phyloP scores from a whole-genome alignment of 1,140 invertebrate genomes.

The Batillaria attramentaria region DNA sequence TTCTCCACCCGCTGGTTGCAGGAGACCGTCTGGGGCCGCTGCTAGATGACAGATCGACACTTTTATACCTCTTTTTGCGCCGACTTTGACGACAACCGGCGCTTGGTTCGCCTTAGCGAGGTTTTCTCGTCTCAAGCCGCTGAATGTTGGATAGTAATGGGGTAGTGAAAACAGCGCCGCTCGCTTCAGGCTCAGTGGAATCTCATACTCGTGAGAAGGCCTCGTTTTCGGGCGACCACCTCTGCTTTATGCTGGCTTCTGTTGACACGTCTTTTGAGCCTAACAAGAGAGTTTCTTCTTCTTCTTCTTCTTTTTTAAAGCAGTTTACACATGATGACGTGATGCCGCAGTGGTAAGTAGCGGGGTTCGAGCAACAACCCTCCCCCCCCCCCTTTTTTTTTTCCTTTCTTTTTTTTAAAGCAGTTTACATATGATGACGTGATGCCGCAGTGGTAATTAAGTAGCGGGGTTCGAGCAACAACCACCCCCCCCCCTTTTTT shows the following conservation, averaged over 20 bases:
- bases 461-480: too few relatives aligned
- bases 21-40: background rate
- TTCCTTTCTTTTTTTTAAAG: too few relatives aligned
- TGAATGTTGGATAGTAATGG: background rate
- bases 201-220: constrained; percentile 23
- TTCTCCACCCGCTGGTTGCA: too few relatives aligned
- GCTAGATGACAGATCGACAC: constrained; percentile 17
- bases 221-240: background rate
- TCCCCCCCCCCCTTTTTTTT: too few relatives aligned
- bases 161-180: background rate
- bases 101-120: background rate
- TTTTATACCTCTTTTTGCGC: background rate
- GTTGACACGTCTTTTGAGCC: background rate
- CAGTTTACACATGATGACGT: too few relatives aligned
- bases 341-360: too few relatives aligned
- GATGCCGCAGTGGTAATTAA: too few relatives aligned
- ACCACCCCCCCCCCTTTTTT: too few relatives aligned
- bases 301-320: too few relatives aligned
- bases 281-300: constrained; percentile 17
- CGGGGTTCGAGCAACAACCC: too few relatives aligned
- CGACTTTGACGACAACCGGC: background rate
- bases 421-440: too few relatives aligned
- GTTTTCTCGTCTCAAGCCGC: background rate
- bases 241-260: background rate
- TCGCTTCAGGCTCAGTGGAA: constrained; percentile 3